Evolutionary conservation across 2,888 invertebrate genomes (phyloP), one percentile per base, ranked within the genome.

Genomic region (Lordiphosa fenestrarum): DNA sequence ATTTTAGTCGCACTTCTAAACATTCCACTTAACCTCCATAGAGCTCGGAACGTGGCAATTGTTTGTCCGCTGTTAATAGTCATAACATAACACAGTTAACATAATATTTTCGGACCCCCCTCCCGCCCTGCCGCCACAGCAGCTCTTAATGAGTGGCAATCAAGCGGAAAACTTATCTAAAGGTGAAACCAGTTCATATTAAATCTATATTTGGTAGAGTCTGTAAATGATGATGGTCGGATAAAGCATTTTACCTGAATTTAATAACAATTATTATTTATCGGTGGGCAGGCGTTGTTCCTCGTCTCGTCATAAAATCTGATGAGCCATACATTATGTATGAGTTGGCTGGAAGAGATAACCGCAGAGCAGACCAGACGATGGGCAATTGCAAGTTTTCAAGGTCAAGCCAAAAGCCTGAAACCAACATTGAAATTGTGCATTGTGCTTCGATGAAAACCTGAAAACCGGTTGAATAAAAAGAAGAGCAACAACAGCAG

Each of bases 251-350:
- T 37, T 40, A 38, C 13, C 49, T 62, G 52, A 49, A 37, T 46
- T 59, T 53, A 81, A 81, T 76, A 68, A 51, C 54, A 57, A 82
- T 63, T 63, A 66, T 71, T 75, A 44, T 52, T 46, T 46, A 47
- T 19, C 44, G 36, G 52, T 57, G 39, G 25, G 56, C 53, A 50
- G 9, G 30, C 7, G 30, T 7, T 30, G 30, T 9, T 30, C 9
- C 30, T 7, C 30, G 30, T 30, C 30, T 9, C 9, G 30, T 57
- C 75, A 66, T 78, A 75, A 72, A 83, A 72, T 42, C 46, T 67
- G 59, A 83, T 69, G 80, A 52, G 37, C 37, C 42, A 39, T 65
- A 56, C 60, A 82, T 71, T 63, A 64, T 66, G 57, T 53, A 64
- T 69, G 38, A 59, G 44, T 13, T 44, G 44, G 30, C 42, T 42